phyloP scores from a whole-genome alignment of 2,888 invertebrate genomes.

The Rhopalosiphum nymphaeae region DNA sequence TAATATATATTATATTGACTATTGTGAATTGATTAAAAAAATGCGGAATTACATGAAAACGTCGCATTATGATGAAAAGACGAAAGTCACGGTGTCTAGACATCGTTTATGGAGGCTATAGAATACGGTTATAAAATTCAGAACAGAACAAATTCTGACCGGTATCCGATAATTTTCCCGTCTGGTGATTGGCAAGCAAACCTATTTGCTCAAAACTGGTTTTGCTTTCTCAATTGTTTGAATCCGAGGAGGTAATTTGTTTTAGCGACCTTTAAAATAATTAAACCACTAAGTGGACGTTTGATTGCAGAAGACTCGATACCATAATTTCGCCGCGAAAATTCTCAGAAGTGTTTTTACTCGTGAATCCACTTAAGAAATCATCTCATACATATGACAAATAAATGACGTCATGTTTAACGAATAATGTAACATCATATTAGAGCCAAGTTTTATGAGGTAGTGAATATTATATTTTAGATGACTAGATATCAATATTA shows the following conservation, averaged over 20 bases:
- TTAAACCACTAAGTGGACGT: neutral
- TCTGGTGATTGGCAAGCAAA: slow-evolving; percentile 32
- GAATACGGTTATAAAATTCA: slow-evolving; percentile 46
- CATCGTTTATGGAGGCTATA: slow-evolving; percentile 23
- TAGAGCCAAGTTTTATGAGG: neutral
- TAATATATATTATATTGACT: neutral
- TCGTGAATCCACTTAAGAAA: neutral
- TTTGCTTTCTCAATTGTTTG: slow-evolving; percentile 49
- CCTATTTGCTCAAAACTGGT: slow-evolving; percentile 32
- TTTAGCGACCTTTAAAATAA: neutral
- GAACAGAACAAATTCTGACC: slow-evolving; percentile 53
- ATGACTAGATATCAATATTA: neutral
- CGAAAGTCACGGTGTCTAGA: slow-evolving; percentile 36
- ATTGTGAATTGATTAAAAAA: neutral
- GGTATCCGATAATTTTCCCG: slow-evolving; percentile 34
- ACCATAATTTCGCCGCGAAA: neutral
- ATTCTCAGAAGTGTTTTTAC: neutral
- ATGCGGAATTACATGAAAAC: neutral
- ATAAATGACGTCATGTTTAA: neutral
- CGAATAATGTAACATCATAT: neutral
- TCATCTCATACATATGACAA: neutral
- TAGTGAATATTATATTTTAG: neutral
- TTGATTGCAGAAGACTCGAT: neutral
- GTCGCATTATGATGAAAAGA: neutral
- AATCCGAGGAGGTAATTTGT: neutral